phyloP scores from a whole-genome alignment of 2,888 invertebrate genomes.

The Halictus ligatus region DNA sequence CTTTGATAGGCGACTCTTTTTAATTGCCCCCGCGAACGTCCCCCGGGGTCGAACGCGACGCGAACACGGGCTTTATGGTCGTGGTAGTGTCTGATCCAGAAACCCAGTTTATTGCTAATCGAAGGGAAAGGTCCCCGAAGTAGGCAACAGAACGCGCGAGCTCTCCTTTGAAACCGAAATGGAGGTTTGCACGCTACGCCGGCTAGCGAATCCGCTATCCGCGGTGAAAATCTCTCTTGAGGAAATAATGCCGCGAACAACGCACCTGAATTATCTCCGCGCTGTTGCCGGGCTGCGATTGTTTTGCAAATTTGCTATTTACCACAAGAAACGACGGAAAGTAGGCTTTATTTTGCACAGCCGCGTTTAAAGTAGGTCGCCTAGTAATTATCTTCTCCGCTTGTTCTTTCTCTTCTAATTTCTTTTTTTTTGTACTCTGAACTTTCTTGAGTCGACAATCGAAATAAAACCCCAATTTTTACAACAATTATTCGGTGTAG shows the following conservation, averaged over 20 bases:
- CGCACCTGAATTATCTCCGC: neutral
- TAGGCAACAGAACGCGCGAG: neutral
- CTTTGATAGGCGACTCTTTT: constrained; percentile 7
- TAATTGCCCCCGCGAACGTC: neutral
- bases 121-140: constrained; percentile 8
- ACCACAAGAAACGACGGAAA: neutral
- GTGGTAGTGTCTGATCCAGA: neutral
- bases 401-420: neutral
- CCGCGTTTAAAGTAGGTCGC: neutral
- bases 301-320: neutral
- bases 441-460: neutral
- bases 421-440: neutral
- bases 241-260: neutral
- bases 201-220: neutral
- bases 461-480: too few species aligned
- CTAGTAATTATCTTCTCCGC: neutral
- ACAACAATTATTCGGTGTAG: too few species aligned
- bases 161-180: neutral
- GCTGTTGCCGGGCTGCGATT: neutral
- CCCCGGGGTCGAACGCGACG: neutral
- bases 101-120: neutral
- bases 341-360: neutral
- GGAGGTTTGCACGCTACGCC: neutral
- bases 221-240: neutral
- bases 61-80: neutral